Evolutionary conservation across 2,113 vertebrate species (phyloP).

Genomic region (Pelecanus crispus): DNA sequence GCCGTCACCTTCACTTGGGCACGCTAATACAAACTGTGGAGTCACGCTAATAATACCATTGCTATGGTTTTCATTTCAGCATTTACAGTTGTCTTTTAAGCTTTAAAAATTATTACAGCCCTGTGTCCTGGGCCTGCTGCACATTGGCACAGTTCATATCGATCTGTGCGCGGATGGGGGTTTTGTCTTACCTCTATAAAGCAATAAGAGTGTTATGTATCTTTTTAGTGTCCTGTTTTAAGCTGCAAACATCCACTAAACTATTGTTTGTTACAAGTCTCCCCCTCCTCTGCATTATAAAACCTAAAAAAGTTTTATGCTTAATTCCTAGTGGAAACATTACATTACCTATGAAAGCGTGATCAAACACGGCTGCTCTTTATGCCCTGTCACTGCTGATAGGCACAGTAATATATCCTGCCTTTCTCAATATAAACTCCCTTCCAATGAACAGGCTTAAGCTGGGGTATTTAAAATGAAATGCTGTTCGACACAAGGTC

Average conservation of each 20-base stretch:
- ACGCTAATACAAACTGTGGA: background rate
- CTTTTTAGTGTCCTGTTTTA: background rate
- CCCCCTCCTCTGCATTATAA: background rate
- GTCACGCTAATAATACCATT: background rate
- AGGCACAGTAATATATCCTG: conserved; percentile 33
- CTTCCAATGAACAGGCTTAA: conserved; percentile 25
- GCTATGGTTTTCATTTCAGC: background rate
- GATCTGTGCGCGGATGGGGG: background rate
- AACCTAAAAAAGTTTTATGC: conserved; percentile 31
- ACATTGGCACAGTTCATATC: background rate
- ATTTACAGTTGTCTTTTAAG: background rate
- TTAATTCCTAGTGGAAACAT: conserved; percentile 62
- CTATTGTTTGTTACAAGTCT: background rate
- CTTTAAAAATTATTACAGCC: background rate
- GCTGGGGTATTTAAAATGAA: conserved; percentile 41
- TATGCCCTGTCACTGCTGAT: conserved; percentile 21
- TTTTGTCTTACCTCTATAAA: background rate
- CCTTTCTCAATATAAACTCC: background rate
- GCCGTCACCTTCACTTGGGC: background rate
- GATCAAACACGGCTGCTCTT: conserved; percentile 56
- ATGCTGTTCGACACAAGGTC: conserved; percentile 24
- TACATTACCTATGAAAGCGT: conserved; percentile 16
- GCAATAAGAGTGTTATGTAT: background rate
- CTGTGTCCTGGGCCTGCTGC: background rate
- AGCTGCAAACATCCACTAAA: background rate